phyloP scores from a whole-genome alignment of 1,140 invertebrate genomes.

The Plutomurus gul region DNA sequence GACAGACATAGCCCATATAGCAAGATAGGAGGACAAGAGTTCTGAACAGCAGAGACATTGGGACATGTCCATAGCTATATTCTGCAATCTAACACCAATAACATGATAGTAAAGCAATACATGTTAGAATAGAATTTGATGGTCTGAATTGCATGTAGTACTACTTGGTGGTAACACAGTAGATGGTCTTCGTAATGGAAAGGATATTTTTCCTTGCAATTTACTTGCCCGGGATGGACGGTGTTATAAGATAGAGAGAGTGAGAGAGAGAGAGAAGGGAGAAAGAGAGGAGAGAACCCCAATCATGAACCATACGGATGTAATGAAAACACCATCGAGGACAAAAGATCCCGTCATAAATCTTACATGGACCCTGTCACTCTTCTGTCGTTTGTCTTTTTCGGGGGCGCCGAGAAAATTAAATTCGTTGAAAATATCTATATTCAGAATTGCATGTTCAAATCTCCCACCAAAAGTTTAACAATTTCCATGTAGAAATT shows the following conservation, averaged over 20 bases:
- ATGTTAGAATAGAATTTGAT: constrained; percentile 8
- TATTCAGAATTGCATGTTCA: no score
- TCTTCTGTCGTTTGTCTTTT: constrained; percentile 33
- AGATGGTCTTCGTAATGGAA: no score
- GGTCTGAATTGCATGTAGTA: background rate
- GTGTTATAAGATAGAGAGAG: background rate
- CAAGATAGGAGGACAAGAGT: background rate
- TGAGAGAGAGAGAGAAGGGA: background rate
- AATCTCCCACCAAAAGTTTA: no score
- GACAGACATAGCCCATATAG: background rate
- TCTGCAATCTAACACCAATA: constrained; percentile 18
- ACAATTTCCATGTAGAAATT: no score
- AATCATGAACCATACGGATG: constrained; percentile 32
- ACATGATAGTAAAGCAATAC: background rate
- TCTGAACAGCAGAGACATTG: background rate
- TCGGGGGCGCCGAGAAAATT: no score
- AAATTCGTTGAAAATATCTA: no score
- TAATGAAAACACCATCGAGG: constrained; percentile 44
- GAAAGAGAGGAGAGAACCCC: background rate
- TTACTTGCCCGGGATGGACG: background rate
- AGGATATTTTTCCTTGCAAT: no score
- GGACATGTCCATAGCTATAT: background rate
- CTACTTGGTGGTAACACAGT: background rate
- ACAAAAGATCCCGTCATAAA: constrained; percentile 42
- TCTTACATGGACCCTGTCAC: constrained; percentile 35